Base-by-base conservation (phyloP, 2,888 invertebrate genomes). In the Andrena praecox region DNA sequence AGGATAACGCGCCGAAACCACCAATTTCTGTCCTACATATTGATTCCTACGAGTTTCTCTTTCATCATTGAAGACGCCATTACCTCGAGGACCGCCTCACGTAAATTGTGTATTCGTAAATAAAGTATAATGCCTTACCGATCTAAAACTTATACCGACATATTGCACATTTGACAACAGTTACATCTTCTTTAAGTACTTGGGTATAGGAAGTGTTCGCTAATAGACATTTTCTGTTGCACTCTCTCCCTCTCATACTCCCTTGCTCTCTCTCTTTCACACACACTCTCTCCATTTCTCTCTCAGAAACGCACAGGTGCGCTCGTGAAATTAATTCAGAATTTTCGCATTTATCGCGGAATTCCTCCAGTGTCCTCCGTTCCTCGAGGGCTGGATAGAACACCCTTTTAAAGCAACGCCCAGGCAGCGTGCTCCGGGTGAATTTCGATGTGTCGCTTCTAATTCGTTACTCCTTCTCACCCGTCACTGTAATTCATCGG, bases 91-190 rank as follows among this genome's bases (percentile, higher is more conserved):
- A 62, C 67, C 82, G 73, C 89, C 83, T 71, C 84, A 59, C 84
- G 76, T 74, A 77, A 72, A 54, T 80, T 56, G 27, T 27, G 75
- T 87, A 86, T 85, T 82, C 86, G 80, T 91, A 90, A 90, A 89
- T 91, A 91, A 92, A 92, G 91, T 92, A 91, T 90, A 90, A 89
- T 91, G 86, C 69, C 91, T 92, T 92, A 92, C 24, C 70, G 63
- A 74, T 71, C 87, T 91, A 91, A 83, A 93, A 92, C 93, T 93
- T 93, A 93, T 91, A 91, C 89, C 92, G 89, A 93, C 93, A 93
- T 94, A 94, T 94, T 94, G 94, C 93, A 94, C 94, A 93, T 93
- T 93, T 92, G 93, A 94, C 93, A 93, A 93, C 93, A 93, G 91
- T 93, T 93, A 93, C 89, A 91, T 80, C 89, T 90, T 85, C 76